These are phyloP conservation scores for Agelaius tricolor DNA, from an alignment of 2,113 vertebrate genomes.

Conservation along the genomic window DNA sequence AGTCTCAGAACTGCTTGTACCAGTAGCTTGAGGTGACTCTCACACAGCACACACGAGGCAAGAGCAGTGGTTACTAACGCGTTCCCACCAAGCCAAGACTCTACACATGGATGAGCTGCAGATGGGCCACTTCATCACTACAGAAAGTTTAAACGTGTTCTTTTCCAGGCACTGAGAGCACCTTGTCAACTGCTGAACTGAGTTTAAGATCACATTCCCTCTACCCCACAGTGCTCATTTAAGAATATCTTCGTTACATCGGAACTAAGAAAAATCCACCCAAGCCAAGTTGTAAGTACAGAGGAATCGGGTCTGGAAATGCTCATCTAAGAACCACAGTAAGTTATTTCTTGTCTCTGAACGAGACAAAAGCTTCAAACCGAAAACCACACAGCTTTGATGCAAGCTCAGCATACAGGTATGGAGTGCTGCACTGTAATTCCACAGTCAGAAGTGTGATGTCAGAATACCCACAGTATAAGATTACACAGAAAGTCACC, in stretches of 20 bases:
- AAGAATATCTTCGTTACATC: constrained; percentile 63
- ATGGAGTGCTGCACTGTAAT: constrained; percentile 95
- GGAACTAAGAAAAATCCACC: constrained; percentile 69
- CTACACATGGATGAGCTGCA: constrained; percentile 42
- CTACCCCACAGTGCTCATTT: constrained; percentile 60
- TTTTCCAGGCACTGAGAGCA: constrained; percentile 52
- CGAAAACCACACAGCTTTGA: constrained; percentile 72
- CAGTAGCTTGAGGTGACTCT: neutral
- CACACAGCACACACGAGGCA: neutral
- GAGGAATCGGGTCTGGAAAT: constrained; percentile 77
- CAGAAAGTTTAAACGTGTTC: neutral
- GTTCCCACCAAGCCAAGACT: constrained; percentile 42
- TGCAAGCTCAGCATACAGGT: constrained; percentile 72
- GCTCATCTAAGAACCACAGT: constrained; percentile 70
- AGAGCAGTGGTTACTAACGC: constrained; percentile 4
- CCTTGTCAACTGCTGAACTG: neutral
- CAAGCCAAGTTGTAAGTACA: constrained; percentile 63
- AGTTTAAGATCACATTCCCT: constrained; percentile 65
- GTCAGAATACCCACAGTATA: constrained; percentile 90
- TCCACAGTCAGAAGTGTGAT: constrained; percentile 93
- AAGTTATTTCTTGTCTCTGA: constrained; percentile 66
- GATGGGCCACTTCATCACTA: constrained; percentile 25
- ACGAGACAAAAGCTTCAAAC: constrained; percentile 68
- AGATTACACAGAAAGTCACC: constrained; percentile 86
- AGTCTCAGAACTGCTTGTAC: constrained; percentile 23